Conservation (phyloP, 1,140 invertebrate genomes). For the Thaumetopoea pityocampa region DNA sequence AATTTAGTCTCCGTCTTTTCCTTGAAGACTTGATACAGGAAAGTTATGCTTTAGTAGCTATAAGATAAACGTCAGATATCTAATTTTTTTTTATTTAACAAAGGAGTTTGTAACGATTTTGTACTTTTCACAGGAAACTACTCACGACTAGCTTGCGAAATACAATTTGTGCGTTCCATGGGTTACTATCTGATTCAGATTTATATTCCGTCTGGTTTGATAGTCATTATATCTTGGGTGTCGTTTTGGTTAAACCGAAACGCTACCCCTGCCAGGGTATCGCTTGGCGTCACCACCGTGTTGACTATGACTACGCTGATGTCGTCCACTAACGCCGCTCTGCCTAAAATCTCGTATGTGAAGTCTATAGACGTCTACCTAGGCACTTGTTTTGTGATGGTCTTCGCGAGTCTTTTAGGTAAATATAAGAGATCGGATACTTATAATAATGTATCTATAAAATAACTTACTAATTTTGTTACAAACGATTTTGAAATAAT, state of each 20-base stretch:
- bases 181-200: slow-evolving; percentile 99
- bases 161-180: slow-evolving; percentile 97
- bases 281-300: slow-evolving; percentile 97
- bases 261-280: slow-evolving; percentile 96
- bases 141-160: slow-evolving; percentile 96
- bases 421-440: slow-evolving; percentile 49
- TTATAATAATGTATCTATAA: too few relatives aligned
- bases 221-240: slow-evolving; percentile 99
- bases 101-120: not conserved
- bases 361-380: slow-evolving; percentile 99
- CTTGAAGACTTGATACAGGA: slow-evolving; percentile 8
- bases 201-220: slow-evolving; percentile 98
- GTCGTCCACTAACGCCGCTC: slow-evolving; percentile 97
- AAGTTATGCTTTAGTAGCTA: slow-evolving; percentile 2
- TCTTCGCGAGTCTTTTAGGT: slow-evolving; percentile 95
- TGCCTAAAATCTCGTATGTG: slow-evolving; percentile 99
- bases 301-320: slow-evolving; percentile 99
- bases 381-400: slow-evolving; percentile 98
- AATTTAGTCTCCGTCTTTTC: slow-evolving; percentile 10
- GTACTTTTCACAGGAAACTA: slow-evolving; percentile 90
- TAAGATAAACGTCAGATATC: not conserved
- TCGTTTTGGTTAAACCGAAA: slow-evolving; percentile 95
- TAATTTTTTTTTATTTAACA: not conserved
- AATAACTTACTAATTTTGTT: too few relatives aligned
- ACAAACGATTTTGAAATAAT: too few relatives aligned